Evolutionary conservation across 2,113 vertebrate genomes (phyloP).

Genomic region (Chascanopsetta lugubris): DNA sequence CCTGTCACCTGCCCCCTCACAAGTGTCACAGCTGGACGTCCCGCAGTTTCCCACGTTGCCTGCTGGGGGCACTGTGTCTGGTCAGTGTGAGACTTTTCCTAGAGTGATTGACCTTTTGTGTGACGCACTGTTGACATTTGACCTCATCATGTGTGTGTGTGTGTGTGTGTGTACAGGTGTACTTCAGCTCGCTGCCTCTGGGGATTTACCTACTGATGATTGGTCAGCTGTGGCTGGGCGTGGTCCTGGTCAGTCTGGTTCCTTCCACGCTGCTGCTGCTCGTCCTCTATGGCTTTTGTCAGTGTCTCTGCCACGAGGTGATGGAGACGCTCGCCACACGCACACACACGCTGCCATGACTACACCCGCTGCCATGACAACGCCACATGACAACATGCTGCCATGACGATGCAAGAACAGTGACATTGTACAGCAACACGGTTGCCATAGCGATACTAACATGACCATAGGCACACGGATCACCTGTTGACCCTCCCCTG

Average conservation of each 20-base stretch:
- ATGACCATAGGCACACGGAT: background rate
- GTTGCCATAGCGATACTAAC: background rate
- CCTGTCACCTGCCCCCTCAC: conserved; percentile 77
- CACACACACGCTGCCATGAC: conserved; percentile 38
- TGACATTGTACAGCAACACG: background rate
- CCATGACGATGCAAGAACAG: background rate
- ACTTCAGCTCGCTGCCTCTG: conserved; percentile 88
- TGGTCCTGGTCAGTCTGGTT: conserved; percentile 87
- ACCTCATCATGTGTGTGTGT: background rate
- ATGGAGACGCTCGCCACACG: conserved; percentile 79
- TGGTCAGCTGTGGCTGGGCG: conserved; percentile 84
- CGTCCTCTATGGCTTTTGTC: conserved; percentile 86
- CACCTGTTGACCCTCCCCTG: conserved; percentile 8
- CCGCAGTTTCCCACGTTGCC: conserved; percentile 80
- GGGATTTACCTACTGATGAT: conserved; percentile 92
- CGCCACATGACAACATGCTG: background rate
- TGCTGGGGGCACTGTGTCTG: conserved; percentile 87
- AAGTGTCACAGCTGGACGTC: conserved; percentile 83
- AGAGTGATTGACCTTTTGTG: background rate
- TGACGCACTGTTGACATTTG: background rate
- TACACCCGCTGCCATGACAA: background rate
- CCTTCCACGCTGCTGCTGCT: conserved; percentile 88
- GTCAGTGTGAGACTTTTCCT: conserved; percentile 52
- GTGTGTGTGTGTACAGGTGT: conserved; percentile 65
- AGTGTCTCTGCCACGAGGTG: conserved; percentile 87